Evolutionary conservation across 1,140 invertebrate species (phyloP), one percentile per base, ranked within the genome.

Genomic region (Meloidogyne exigua): DNA sequence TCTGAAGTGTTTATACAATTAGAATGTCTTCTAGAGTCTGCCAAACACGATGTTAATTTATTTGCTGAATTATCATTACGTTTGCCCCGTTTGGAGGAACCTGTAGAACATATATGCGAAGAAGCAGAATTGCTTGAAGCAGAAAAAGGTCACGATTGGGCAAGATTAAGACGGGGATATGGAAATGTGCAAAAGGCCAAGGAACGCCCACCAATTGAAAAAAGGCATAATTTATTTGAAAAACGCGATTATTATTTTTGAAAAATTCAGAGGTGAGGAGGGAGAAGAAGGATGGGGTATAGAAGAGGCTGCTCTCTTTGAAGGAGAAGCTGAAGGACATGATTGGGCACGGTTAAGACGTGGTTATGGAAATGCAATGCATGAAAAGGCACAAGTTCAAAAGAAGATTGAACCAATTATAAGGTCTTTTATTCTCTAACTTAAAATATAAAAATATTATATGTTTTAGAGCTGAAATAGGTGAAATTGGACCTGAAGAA

Each of bases 241-340:
- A 39, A 78, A 62, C 9, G 15, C 7, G 2, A 32, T 9, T 66
- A 13, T 42, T 26, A 1, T 15, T 32, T 32, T 23, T 7, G 23
- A 32, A 18, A 78, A 64, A 44, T 25, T 78, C 23, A 79, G 65
- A 18, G 78, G 70, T 49, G 77, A 83, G 44, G 81, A 83, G n/a
- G 49, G 49, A n/a, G 49, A 57, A 21, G 49, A 57, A 57, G 49
- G n/a, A 9, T 57, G 49, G 49, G 49, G 49, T 4, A n/a, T n/a
- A 57, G 49, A 57, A 57, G 49, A 57, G 62, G 23, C 57, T 73
- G 49, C 72, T 32, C 23, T 62, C 28, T 57, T 57, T n/a, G 49
- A 57, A n/a, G 49, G 49, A 57, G 49, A 57, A n/a, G n/a, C n/a
- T n/a, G 49, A 57, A 57, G 49, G 49, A n/a, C 49, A 57, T 26